Conservation (phyloP, 2,113 vertebrate species). For the Bubo scandiacus region DNA sequence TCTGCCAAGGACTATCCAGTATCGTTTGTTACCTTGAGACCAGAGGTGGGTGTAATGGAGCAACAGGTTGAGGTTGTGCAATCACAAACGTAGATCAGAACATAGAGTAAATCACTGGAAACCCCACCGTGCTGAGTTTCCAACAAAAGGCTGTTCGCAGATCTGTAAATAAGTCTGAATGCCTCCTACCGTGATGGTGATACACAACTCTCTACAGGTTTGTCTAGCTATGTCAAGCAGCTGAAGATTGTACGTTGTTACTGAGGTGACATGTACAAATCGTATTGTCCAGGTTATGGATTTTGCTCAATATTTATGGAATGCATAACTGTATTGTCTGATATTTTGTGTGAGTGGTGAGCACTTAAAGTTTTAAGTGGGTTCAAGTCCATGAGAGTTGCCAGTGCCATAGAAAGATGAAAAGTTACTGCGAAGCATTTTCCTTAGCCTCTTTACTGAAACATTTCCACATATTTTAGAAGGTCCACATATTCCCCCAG, state of each 20-base stretch:
- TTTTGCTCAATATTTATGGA: background rate
- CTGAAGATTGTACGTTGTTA: background rate
- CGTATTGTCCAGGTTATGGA: fast-evolving
- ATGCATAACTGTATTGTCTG: background rate
- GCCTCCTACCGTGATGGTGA: background rate
- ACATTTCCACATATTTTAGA: background rate
- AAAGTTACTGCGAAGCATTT: background rate
- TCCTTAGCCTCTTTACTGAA: background rate
- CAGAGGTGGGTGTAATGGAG: background rate
- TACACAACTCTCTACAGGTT: background rate
- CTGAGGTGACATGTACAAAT: background rate
- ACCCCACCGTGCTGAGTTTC: background rate
- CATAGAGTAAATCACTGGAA: background rate
- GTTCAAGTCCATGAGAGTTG: background rate
- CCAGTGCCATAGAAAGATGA: background rate
- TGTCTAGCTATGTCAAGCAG: background rate
- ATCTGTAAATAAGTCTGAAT: background rate
- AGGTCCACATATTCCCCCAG: background rate
- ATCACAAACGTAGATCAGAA: background rate
- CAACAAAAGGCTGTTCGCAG: background rate
- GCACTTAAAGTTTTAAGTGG: background rate
- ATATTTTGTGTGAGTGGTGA: background rate
- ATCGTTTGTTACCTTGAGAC: background rate
- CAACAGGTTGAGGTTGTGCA: background rate
- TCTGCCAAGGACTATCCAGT: background rate